phyloP scores from a whole-genome alignment of 1,140 invertebrate species.

The Atta texana region DNA sequence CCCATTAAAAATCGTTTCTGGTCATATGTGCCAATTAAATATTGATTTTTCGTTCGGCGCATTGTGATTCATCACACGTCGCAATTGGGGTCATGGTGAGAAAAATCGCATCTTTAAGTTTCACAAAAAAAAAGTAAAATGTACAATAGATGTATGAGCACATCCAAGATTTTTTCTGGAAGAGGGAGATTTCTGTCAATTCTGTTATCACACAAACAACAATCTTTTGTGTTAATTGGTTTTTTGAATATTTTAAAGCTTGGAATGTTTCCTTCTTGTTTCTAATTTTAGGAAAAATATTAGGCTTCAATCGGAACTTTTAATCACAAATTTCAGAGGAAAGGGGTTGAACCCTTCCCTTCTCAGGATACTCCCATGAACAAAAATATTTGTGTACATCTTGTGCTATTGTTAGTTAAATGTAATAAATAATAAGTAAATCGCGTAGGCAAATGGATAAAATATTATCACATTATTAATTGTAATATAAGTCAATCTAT shows the following conservation, averaged over 20 bases:
- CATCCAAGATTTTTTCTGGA: no score
- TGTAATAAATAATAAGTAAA: conserved; percentile 1
- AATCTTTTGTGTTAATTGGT: no score
- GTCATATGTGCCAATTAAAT: conserved; percentile 47
- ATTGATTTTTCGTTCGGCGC: conserved; percentile 40
- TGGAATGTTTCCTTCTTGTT: no score
- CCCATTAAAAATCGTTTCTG: conserved; percentile 48
- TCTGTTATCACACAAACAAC: no score
- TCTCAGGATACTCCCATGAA: no score
- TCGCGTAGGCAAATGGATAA: neutral
- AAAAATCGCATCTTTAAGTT: conserved; percentile 12
- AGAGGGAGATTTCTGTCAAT: no score
- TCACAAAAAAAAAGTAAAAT: neutral
- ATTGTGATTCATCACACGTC: conserved; percentile 8
- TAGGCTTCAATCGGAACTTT: no score
- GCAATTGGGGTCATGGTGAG: neutral
- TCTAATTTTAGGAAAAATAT: no score
- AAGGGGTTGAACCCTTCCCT: no score
- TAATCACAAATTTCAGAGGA: no score
- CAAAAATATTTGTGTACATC: neutral
- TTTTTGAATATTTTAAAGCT: no score
- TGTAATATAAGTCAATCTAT: neutral
- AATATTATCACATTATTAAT: conserved; percentile 13
- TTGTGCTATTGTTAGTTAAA: neutral
- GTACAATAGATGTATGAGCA: no score